A percentile compares a stretch with the other conserved stretches of the same genome.
Conservation (phyloP, 1,140 invertebrate species). For the Bombus pascuorum region DNA sequence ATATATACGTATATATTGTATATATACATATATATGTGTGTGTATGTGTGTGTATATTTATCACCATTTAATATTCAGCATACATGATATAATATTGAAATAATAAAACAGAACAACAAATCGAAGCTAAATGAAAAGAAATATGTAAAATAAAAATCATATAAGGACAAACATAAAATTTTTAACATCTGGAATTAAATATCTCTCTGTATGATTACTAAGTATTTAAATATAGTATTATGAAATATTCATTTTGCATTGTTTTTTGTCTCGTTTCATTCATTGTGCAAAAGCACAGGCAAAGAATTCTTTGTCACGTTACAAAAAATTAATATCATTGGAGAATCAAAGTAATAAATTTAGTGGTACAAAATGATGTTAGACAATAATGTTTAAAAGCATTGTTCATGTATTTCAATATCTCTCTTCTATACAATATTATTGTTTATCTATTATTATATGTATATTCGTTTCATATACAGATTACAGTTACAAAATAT, state of each 20-base stretch:
- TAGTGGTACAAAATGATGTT: conserved; percentile 82
- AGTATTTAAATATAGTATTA: conserved; percentile 22
- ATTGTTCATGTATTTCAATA: conserved; percentile 83
- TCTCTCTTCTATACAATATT: conserved; percentile 82
- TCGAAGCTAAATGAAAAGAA: conserved; percentile 57
- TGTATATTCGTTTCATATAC: conserved; percentile 79
- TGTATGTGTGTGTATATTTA: conserved; percentile 19
- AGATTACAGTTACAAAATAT: conserved; percentile 79
- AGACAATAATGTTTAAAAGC: conserved; percentile 82
- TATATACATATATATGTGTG: not conserved
- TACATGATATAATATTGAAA: conserved; percentile 40
- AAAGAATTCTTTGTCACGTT: conserved; percentile 15
- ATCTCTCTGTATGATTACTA: conserved; percentile 11
- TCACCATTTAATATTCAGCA: conserved; percentile 15
- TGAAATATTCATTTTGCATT: conserved; percentile 5
- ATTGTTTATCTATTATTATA: conserved; percentile 78
- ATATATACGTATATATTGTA: conserved; percentile 18
- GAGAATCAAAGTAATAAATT: conserved; percentile 71
- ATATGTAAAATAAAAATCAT: conserved; percentile 50
- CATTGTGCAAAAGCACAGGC: conserved; percentile 2
- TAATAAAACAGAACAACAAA: conserved; percentile 49
- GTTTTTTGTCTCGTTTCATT: not conserved
- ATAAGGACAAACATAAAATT: conserved; percentile 47
- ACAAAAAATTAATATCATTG: conserved; percentile 58
- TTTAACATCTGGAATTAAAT: conserved; percentile 24